Base-by-base conservation (phyloP, 1,140 invertebrate genomes). In the Drosophila simulans region DNA sequence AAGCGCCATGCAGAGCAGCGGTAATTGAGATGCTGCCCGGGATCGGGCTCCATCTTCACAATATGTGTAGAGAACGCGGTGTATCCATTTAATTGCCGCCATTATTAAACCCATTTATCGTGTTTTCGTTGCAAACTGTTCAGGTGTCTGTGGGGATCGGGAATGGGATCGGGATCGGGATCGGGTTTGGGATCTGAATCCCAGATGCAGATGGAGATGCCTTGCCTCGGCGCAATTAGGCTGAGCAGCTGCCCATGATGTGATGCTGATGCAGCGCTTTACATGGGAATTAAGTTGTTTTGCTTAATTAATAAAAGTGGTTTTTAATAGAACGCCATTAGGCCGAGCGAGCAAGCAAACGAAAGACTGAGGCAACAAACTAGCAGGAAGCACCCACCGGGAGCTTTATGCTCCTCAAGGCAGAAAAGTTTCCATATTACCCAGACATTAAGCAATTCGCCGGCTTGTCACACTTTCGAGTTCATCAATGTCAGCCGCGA, bases 101-200 rank as follows among this genome's bases (percentile, higher is more conserved):
- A 91, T 90, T 90, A 91, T 90, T 90, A 88, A 91, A 88, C 88
- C 80, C 83, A 90, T 91, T 90, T 90, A 88, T 91, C 88, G 88
- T 91, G 88, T 90, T 91, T 90, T 90, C 59, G 53, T 72, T 58
- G 57, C 59, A 80, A 46, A 66, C 64, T 73, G 66, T 71, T 88
- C 83, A 89, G 75, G 84, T 88, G 84, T 89, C 72, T 17, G 59
- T 46, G 48, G 42, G 45, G 58, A 63, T 40, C 10, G 15, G 49
- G 48, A 64, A 13, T 22, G 42, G 64, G 17, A 4, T 25, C n/a
- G 42, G 45, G 58, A 63, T 40, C 22, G 63, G 48, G 27, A 5
- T 11, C 12, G 31, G 3, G 42, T 10, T 20, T 1, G 11, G 15
- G 53, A 13, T 52, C 20, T 42, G 62, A 8, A 57, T 45, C 27